These are phyloP conservation scores for Aphidius colemani DNA, from an alignment of 2,888 invertebrate species.

Conservation along the genomic window DNA sequence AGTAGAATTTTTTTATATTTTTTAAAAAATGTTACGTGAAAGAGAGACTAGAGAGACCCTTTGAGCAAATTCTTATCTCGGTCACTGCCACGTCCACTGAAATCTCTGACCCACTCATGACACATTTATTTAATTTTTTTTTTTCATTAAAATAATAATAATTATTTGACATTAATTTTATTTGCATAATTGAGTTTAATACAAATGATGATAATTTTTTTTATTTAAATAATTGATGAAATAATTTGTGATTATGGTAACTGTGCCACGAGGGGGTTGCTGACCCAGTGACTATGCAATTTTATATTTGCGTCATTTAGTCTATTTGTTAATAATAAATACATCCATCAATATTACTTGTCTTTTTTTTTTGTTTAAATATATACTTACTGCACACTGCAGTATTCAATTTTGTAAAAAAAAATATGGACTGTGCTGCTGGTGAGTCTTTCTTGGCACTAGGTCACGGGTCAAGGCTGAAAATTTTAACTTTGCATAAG, in stretches of 20 bases:
- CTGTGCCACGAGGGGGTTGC: conserved; percentile 25
- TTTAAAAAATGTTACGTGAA: not conserved
- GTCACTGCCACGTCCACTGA: conserved; percentile 15
- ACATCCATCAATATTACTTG: not conserved
- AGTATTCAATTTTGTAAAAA: conserved; percentile 4
- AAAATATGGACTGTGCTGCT: conserved; percentile 2
- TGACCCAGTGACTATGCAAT: conserved; percentile 25
- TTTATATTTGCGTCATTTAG: not conserved
- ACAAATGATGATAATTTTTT: too few relatives aligned
- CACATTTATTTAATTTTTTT: not conserved
- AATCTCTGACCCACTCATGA: not conserved
- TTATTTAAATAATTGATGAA: not conserved
- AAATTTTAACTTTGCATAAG: conserved; percentile 8
- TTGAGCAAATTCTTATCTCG: conserved; percentile 9
- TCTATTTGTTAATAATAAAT: not conserved
- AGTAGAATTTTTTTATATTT: not conserved
- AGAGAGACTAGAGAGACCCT: not conserved
- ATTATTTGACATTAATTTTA: too few relatives aligned
- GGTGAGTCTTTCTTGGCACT: conserved; percentile 32
- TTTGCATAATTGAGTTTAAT: too few relatives aligned
- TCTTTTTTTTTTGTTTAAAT: too few relatives aligned
- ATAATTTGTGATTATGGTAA: not conserved
- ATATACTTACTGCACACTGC: not conserved
- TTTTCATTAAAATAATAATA: too few relatives aligned
- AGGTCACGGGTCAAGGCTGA: conserved; percentile 59